These are phyloP conservation scores for Sarcophaga subvicina DNA, from an alignment of 2,888 invertebrate genomes.

Conservation along the genomic window DNA sequence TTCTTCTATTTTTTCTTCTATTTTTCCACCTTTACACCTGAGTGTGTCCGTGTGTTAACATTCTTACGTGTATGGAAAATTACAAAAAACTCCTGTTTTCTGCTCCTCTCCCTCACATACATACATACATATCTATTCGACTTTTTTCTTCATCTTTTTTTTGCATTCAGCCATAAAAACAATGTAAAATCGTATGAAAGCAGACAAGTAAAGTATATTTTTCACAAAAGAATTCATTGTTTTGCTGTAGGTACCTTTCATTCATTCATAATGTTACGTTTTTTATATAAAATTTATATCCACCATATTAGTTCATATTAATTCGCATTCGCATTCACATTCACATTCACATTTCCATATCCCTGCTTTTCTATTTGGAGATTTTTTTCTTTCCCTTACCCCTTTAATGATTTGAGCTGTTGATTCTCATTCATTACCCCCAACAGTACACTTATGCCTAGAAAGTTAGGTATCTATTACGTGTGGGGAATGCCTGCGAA, in stretches of 20 bases:
- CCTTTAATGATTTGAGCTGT: slow-evolving; percentile 44
- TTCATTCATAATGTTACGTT: background rate
- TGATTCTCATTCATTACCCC: slow-evolving; percentile 66
- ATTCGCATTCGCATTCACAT: background rate
- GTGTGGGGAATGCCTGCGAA: background rate
- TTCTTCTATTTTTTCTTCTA: background rate
- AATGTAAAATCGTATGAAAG: slow-evolving; percentile 55
- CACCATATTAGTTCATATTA: background rate
- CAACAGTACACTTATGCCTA: slow-evolving; percentile 41
- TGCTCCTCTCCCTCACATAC: background rate
- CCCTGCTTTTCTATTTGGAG: background rate
- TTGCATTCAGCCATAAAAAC: slow-evolving; percentile 47
- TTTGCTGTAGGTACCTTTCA: slow-evolving; percentile 22
- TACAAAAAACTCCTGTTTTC: slow-evolving; percentile 2
- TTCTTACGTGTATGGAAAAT: slow-evolving; percentile 44
- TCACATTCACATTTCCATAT: background rate
- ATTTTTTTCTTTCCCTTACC: background rate
- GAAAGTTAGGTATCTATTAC: background rate
- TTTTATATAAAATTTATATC: background rate
- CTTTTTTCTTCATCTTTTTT: slow-evolving; percentile 10
- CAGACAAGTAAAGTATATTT: slow-evolving; percentile 56
- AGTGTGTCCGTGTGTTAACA: background rate
- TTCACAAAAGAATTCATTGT: slow-evolving; percentile 60
- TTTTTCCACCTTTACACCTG: background rate
- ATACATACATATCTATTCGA: background rate